These are phyloP conservation scores for Lypha dubia DNA, from an alignment of 2,888 invertebrate species.

Conservation along the genomic window DNA sequence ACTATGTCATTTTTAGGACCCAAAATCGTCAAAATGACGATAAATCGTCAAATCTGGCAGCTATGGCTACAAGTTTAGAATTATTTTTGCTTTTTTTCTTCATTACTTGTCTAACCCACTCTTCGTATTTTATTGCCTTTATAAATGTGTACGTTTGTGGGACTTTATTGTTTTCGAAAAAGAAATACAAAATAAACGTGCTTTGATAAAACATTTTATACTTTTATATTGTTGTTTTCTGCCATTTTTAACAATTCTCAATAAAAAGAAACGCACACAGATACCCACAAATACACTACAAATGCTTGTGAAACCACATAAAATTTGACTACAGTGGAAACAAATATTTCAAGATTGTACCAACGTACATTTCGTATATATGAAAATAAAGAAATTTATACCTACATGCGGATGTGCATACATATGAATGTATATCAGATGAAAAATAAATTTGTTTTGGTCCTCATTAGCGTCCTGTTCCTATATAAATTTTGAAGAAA, in stretches of 20 bases:
- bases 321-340: constrained; percentile 20
- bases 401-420: too few relatives aligned
- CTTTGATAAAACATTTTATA: constrained; percentile 40
- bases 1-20: too few relatives aligned
- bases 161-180: constrained; percentile 19
- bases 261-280: constrained; percentile 38
- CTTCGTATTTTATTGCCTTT: constrained; percentile 18
- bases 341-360: neutral
- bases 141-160: constrained; percentile 3
- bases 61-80: constrained; percentile 23
- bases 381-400: neutral
- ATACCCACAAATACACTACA: constrained; percentile 9
- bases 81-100: neutral
- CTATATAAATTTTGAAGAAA: too few relatives aligned
- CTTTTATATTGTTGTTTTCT: constrained; percentile 11
- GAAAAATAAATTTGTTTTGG: too few relatives aligned
- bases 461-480: too few relatives aligned
- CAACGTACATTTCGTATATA: neutral
- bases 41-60: too few relatives aligned
- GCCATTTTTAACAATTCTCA: constrained; percentile 42
- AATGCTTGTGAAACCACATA: constrained; percentile 5
- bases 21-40: too few relatives aligned
- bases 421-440: too few relatives aligned
- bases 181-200: constrained; percentile 40
- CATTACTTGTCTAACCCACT: constrained; percentile 31